Evolutionary conservation across 1,140 invertebrate species (phyloP), one percentile per base, ranked within the genome.

Genomic region (Onthophagus taurus): DNA sequence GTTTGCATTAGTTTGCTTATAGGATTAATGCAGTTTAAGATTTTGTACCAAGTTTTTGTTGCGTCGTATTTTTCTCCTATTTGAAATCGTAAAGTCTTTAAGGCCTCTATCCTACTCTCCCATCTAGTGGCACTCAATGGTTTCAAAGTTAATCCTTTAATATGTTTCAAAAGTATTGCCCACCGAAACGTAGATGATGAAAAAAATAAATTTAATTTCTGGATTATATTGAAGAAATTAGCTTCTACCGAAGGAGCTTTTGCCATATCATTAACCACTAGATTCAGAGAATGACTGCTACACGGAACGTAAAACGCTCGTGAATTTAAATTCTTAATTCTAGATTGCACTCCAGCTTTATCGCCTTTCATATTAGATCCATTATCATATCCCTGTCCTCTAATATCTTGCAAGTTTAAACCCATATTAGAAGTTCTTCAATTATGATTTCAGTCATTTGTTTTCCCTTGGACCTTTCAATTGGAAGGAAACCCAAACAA

Each of bases 331-430:
- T 41, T 24, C 17, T 17, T 20, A 35, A 31, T 45, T 45, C 46
- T 39, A 19, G 13, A 31, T 45, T 45, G 35, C 19, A 30, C 38
- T 13, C 21, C 38, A 13, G 24, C 12, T 41, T 29, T 41, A 7
- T 21, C 14, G n/a, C 56, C 59, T 23, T 31, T 46, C 52, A 63
- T 63, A 31, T 59, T 60, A 14, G 47, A 24, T 1, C 57, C 59
- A 38, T 62, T 63, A 39, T 60, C 59, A 44, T 60, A 58, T 26
- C 52, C 44, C 44, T 63, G 58, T 6, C 51, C 51, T 42, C 57
- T 42, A 20, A 33, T 44, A 44, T 34, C 19, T 17, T 34, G 8
- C 30, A 44, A 21, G 23, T 33, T 19, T 34, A 44, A 34, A 7
- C 2, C 19, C 14, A 34, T 12, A 12, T 43, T 24, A 43, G 21